Base-by-base conservation (phyloP, 1,140 invertebrate species). In the silkworm (Bombyx mori) region DNA sequence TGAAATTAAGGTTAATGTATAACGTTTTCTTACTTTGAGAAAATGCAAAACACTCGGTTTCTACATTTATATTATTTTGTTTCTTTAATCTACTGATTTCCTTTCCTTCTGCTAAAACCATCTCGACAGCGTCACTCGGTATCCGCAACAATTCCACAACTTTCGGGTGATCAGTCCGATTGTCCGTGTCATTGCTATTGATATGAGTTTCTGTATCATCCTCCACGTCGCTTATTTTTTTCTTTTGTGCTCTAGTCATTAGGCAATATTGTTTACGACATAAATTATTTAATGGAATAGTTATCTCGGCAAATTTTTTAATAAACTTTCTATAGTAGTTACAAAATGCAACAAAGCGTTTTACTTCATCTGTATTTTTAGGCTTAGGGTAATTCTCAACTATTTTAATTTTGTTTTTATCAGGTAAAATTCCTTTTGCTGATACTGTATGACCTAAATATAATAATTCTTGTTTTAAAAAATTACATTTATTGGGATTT, bases 201-300 rank as follows among this genome's bases (percentile, higher is more conserved):
- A 51, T 18, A 35, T 22, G 52, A 56, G 43, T 8, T 47, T 61
- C 42, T 47, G 56, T 50, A 22, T 42, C 26, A 52, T 52, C 35
- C 6, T 52, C 50, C 26, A 9, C 35, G 9, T 42, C 50, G 18
- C 35, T 26, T 42, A 47, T 6, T 49, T 45, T 46, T 42, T 62
- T 45, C n/a, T 42, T 54, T 26, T 65, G 58, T 10, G 46, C 57
- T 52, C 65, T 46, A 44, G 66, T 69, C 57, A 66, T 62, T 22
- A 65, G 6, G 2, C 9, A 62, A 43, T 26, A 50, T 48, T 55
- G 58, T 52, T 52, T 52, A 1, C 50, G 50, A 52, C 8, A 52
- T 18, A 22, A 52, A 48, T 7, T 48, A 48, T 48, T 48, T 48
- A 48, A 10, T 7, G 47, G 47, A 48, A 48, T 48, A 9, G 47